phyloP scores from a whole-genome alignment of 2,113 vertebrate genomes.

The Ophthalmolycus amberensis region DNA sequence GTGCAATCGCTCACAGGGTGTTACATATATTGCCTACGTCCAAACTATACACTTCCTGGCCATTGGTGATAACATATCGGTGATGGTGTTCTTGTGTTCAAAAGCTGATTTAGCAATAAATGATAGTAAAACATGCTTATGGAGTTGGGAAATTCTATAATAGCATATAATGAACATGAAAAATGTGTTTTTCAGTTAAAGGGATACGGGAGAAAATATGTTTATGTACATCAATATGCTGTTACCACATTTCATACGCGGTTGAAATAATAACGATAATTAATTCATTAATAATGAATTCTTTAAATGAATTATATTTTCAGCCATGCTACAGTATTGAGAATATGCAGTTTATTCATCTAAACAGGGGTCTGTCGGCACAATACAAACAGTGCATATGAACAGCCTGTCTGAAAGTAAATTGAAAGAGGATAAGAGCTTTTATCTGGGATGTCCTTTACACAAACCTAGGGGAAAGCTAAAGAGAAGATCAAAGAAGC shows the following conservation, averaged over 20 bases:
- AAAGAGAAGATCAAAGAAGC: slow-evolving; percentile 44
- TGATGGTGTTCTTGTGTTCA: neutral
- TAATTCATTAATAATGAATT: neutral
- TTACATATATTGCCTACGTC: too few species aligned
- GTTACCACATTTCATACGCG: neutral
- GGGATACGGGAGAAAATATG: neutral
- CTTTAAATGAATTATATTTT: slow-evolving; percentile 7
- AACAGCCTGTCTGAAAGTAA: slow-evolving; percentile 6
- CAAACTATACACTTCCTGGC: too few species aligned
- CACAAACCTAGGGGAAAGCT: slow-evolving; percentile 4
- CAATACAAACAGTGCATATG: slow-evolving; percentile 8
- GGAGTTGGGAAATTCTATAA: neutral
- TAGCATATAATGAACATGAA: too few species aligned
- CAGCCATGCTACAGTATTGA: neutral
- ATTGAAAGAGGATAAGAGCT: slow-evolving; percentile 28
- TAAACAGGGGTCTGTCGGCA: slow-evolving; percentile 26
- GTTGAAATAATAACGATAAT: neutral
- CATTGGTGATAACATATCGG: too few species aligned
- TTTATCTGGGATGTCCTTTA: slow-evolving; percentile 35
- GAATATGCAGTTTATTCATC: slow-evolving; percentile 9
- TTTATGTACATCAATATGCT: neutral
- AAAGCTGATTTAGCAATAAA: neutral
- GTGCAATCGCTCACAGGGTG: too few species aligned
- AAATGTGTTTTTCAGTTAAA: too few species aligned
- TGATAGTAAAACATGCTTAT: neutral